Evolutionary conservation across 2,113 vertebrate species (phyloP).

Genomic region (Psittacula cyanocephala): DNA sequence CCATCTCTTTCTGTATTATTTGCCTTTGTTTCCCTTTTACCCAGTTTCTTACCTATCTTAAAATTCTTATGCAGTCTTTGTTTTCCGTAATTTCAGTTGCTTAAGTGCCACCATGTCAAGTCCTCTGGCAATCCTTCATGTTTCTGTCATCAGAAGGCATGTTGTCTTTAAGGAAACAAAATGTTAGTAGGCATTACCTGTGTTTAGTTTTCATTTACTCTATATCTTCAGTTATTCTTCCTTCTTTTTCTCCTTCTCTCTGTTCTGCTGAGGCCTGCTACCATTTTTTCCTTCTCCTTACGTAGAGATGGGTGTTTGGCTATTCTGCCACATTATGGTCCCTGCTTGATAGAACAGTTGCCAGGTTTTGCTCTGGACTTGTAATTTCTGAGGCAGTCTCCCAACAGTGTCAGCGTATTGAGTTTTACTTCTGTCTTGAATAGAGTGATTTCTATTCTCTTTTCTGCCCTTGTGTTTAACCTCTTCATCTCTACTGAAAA

Average conservation of each 20-base stretch:
- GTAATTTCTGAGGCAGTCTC: not conserved
- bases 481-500: slow-evolving; percentile 7
- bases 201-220: not conserved
- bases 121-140: not conserved
- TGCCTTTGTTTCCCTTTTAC: not conserved
- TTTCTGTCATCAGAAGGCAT: not conserved
- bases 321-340: not conserved
- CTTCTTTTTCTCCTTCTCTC: not conserved
- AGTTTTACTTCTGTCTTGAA: not conserved
- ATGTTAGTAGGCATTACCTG: not conserved
- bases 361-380: not conserved
- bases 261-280: not conserved
- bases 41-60: not conserved
- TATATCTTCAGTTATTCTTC: not conserved
- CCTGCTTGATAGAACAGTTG: not conserved
- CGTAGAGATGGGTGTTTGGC: not conserved
- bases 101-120: not conserved
- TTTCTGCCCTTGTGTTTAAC: not conserved
- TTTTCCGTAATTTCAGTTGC: not conserved
- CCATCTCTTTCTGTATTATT: not conserved
- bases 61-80: not conserved
- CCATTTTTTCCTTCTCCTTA: not conserved
- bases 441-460: not conserved
- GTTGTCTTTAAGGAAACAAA: not conserved
- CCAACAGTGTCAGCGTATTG: not conserved